Evolutionary conservation across 2,888 invertebrate species (phyloP).

Genomic region (Portevinia maculata): DNA sequence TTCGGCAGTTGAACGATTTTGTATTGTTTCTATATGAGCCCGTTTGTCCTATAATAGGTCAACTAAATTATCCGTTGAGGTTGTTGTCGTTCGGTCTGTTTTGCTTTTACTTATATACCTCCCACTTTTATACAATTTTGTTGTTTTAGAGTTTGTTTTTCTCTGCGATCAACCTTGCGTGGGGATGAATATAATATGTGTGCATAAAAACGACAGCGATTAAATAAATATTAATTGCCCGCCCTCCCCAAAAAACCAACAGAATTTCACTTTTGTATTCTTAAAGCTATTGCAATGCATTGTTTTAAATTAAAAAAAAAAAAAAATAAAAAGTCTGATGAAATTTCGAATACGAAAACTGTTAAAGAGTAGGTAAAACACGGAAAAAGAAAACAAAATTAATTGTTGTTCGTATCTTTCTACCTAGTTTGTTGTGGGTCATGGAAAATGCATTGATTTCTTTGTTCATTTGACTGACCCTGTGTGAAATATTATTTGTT

Average conservation of each 20-base stretch:
- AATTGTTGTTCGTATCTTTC: not conserved
- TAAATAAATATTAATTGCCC: conserved; percentile 22
- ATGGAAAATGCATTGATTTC: not conserved
- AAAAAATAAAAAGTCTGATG: not conserved
- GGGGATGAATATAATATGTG: not conserved
- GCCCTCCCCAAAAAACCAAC: conserved; percentile 6
- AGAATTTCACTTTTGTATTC: conserved; percentile 6
- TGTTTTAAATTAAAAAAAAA: not conserved
- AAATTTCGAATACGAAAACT: too few species aligned
- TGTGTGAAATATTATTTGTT: conserved; percentile 1
- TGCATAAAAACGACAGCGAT: conserved; percentile 10
- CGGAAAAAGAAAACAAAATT: not conserved
- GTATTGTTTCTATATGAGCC: conserved; percentile 2
- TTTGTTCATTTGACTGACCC: conserved; percentile 16
- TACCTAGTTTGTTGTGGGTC: conserved; percentile 27
- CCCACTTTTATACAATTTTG: conserved; percentile 33
- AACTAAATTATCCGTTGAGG: conserved; percentile 29
- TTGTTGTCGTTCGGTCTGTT: conserved; percentile 49
- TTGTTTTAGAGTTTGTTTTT: conserved; percentile 11
- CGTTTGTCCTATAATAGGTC: conserved; percentile 54
- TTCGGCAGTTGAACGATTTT: conserved; percentile 19
- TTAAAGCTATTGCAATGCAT: not conserved
- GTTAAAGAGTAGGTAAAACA: conserved; percentile 1
- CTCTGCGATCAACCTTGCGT: conserved; percentile 22
- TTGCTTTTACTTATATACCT: conserved; percentile 15